phyloP scores from a whole-genome alignment of 2,113 vertebrate genomes.

The Carettochelys insculpta region DNA sequence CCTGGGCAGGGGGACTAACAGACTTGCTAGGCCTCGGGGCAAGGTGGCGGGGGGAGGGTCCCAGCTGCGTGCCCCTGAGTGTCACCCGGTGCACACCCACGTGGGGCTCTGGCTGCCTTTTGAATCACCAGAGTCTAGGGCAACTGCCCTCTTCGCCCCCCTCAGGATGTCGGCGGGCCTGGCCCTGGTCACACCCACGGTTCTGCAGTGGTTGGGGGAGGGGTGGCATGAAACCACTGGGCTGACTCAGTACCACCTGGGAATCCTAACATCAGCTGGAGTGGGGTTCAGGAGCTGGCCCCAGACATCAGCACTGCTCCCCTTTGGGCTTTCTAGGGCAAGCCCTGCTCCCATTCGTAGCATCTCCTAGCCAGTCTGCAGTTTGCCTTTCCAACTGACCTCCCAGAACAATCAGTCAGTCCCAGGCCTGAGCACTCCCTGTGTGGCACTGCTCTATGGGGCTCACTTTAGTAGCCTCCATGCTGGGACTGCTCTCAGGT shows the following conservation, averaged over 20 bases:
- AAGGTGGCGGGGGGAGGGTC: too few species aligned
- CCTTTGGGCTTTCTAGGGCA: background rate
- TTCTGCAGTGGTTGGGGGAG: background rate
- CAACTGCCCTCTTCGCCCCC: too few species aligned
- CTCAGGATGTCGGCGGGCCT: too few species aligned
- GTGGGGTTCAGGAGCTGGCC: background rate
- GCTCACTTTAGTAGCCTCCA: rapidly evolving
- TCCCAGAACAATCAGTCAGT: conserved; percentile 45
- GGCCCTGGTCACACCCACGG: background rate
- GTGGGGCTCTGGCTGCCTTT: too few species aligned
- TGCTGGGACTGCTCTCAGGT: background rate
- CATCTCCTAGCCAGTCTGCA: conserved; percentile 29
- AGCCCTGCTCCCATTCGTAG: too few species aligned
- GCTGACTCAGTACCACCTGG: background rate
- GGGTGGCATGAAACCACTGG: rapidly evolving
- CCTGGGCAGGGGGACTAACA: too few species aligned
- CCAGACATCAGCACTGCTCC: background rate
- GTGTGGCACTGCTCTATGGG: background rate
- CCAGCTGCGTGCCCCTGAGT: too few species aligned
- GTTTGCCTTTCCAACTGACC: conserved; percentile 37
- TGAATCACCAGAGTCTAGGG: too few species aligned
- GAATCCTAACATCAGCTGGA: background rate
- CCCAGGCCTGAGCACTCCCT: background rate
- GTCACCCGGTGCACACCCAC: too few species aligned
- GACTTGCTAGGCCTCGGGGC: too few species aligned